These are phyloP conservation scores for Tragulus kanchil DNA, from an alignment of 2,113 vertebrate species.

Conservation along the genomic window DNA sequence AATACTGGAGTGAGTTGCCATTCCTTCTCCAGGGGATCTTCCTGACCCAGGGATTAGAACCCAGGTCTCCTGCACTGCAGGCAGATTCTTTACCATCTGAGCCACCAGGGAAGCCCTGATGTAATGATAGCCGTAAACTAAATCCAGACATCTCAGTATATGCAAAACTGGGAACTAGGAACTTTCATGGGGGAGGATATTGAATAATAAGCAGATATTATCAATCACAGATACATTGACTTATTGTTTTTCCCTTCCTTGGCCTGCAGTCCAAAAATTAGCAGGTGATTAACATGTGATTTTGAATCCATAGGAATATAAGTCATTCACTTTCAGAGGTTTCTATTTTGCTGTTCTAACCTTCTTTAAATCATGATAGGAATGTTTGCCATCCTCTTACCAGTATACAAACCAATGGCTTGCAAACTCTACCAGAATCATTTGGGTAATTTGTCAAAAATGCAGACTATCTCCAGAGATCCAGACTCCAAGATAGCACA, in stretches of 20 bases:
- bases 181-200: neutral
- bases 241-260: conserved; percentile 36
- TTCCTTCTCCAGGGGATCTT: too few relatives aligned
- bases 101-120: too few relatives aligned
- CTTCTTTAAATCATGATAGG: neutral
- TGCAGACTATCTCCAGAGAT: neutral
- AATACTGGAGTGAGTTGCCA: too few relatives aligned
- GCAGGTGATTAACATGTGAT: neutral
- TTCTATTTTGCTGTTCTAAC: neutral
- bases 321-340: neutral
- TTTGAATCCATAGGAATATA: neutral
- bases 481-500: neutral
- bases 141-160: neutral
- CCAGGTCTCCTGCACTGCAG: too few relatives aligned
- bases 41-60: too few relatives aligned
- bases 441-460: neutral
- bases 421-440: neutral
- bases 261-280: neutral
- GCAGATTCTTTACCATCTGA: too few relatives aligned
- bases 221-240: neutral
- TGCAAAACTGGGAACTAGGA: conserved; percentile 39
- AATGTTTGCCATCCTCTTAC: conserved; percentile 27
- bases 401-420: neutral
- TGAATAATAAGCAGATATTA: conserved; percentile 11
- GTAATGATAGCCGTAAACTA: neutral